A percentile compares a stretch with the other conserved stretches of the same genome.
Conservation (phyloP, 2,888 invertebrate species). For the Thyatira batis region DNA sequence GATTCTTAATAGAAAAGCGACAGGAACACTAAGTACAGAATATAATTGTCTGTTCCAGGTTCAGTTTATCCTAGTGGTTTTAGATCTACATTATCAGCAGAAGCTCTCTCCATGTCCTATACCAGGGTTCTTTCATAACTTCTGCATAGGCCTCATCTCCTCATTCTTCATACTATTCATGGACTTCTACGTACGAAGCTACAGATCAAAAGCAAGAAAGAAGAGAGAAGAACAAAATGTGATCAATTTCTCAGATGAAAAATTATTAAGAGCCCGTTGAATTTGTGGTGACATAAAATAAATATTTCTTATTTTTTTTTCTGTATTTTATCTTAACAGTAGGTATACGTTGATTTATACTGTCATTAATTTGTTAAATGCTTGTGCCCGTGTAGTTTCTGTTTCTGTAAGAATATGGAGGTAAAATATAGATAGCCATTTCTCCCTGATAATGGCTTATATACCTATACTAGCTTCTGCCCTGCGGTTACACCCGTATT, state of each 20-base stretch:
- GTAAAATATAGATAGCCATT: too few species aligned
- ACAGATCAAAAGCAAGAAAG: slow-evolving; percentile 39
- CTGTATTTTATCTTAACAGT: too few species aligned
- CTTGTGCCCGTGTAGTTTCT: too few species aligned
- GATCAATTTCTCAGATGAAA: slow-evolving; percentile 11
- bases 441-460: too few species aligned
- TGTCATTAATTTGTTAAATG: too few species aligned
- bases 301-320: not conserved
- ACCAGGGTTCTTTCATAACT: slow-evolving; percentile 78
- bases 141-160: slow-evolving; percentile 79
- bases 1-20: not conserved
- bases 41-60: slow-evolving; percentile 47
- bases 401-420: too few species aligned
- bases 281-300: not conserved
- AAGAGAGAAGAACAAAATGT: slow-evolving; percentile 18
- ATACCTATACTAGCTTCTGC: too few species aligned
- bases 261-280: slow-evolving; percentile 16
- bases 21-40: too few species aligned
- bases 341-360: too few species aligned
- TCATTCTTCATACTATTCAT: slow-evolving; percentile 85
- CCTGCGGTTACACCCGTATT: too few species aligned
- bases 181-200: slow-evolving; percentile 82
- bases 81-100: slow-evolving; percentile 67
- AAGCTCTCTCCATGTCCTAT: slow-evolving; percentile 67
- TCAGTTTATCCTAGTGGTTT: slow-evolving; percentile 68